Conservation (phyloP, 2,113 vertebrate genomes). For the Ranitomeya variabilis region DNA sequence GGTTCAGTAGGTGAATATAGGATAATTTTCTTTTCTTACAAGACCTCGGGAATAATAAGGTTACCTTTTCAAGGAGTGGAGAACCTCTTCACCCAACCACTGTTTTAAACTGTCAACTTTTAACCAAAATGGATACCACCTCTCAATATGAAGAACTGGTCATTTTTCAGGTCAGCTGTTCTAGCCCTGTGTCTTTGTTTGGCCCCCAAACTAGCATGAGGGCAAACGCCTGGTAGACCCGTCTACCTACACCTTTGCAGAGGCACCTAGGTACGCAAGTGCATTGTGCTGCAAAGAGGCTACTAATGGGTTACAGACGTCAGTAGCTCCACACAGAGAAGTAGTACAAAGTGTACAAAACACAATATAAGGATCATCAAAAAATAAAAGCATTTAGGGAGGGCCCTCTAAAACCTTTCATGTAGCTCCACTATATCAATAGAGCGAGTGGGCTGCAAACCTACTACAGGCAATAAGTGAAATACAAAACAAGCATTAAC, state of each 20-base stretch:
- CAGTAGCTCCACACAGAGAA: background rate
- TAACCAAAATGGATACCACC: no score
- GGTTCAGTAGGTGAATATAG: no score
- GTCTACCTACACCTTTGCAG: background rate
- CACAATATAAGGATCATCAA: background rate
- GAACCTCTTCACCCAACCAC: no score
- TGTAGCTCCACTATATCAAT: conserved; percentile 2
- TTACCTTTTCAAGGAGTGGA: no score
- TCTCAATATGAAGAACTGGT: no score
- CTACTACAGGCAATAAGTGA: conserved; percentile 5
- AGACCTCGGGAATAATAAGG: no score
- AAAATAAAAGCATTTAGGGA: background rate
- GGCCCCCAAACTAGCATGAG: no score
- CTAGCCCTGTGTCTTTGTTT: no score
- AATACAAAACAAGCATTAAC: conserved; percentile 15
- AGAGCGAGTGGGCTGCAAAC: conserved; percentile 2
- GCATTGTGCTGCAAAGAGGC: background rate
- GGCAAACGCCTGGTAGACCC: no score
- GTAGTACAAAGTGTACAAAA: background rate
- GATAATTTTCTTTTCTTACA: no score
- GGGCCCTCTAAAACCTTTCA: conserved; percentile 20
- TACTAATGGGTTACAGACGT: background rate
- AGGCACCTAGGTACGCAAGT: background rate
- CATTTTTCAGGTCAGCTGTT: no score
- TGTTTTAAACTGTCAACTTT: no score